Percentiles rank a stretch among this genome's conserved stretches.
phyloP scores from a whole-genome alignment of 2,888 invertebrate species.

The Hypena proboscidalis region DNA sequence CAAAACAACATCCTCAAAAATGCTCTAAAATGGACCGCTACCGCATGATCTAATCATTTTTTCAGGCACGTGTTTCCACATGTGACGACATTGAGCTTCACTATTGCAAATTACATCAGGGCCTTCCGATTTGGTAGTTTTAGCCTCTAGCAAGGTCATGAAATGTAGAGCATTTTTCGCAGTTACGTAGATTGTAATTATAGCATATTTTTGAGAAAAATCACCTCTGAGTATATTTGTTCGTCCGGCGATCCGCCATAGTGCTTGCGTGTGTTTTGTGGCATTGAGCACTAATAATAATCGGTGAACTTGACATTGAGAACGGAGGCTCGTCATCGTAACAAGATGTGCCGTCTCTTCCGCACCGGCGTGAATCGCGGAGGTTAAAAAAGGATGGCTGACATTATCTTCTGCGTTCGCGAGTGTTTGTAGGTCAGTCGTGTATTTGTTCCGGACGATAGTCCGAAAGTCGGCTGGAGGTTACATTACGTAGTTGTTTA shows the following conservation, averaged over 20 bases:
- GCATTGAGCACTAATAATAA: constrained; percentile 85
- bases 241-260: constrained; percentile 62
- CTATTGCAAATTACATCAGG: not conserved
- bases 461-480: constrained; percentile 85
- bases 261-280: constrained; percentile 79
- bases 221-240: constrained; percentile 50
- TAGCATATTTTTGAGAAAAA: constrained; percentile 40
- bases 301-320: constrained; percentile 86
- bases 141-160: constrained; percentile 1
- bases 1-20: constrained; percentile 7
- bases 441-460: constrained; percentile 83
- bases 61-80: constrained; percentile 6
- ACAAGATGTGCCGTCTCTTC: constrained; percentile 71
- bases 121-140: constrained; percentile 5
- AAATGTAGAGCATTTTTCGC: constrained; percentile 20
- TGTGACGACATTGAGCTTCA: too few species aligned
- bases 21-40: not conserved
- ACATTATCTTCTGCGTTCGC: constrained; percentile 73
- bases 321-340: constrained; percentile 82
- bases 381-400: constrained; percentile 69
- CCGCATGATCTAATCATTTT: too few species aligned
- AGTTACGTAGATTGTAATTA: constrained; percentile 32
- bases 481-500: constrained; percentile 76
- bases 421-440: constrained; percentile 84
- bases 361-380: constrained; percentile 50